Evolutionary conservation across 2,888 invertebrate species (phyloP).

Genomic region (Dysmachus trigonus): DNA sequence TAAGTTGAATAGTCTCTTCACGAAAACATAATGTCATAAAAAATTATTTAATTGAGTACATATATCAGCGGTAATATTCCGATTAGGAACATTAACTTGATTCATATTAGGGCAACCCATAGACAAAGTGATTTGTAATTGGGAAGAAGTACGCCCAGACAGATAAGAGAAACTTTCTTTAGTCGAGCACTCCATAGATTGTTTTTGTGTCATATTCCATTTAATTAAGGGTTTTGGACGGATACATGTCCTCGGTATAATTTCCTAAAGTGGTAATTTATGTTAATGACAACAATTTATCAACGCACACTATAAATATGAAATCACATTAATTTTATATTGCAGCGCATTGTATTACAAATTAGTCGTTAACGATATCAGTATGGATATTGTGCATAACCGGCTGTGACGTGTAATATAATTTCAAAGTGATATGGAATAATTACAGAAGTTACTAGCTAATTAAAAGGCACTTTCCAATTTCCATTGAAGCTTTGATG

Average conservation of each 20-base stretch:
- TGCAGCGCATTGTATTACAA: not conserved
- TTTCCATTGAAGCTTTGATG: not conserved
- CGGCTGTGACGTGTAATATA: not conserved
- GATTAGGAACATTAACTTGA: not conserved
- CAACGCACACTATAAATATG: not conserved
- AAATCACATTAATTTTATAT: not conserved
- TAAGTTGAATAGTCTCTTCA: not conserved
- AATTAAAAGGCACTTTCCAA: not conserved
- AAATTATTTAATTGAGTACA: not conserved
- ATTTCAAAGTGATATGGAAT: not conserved
- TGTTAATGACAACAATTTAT: not conserved
- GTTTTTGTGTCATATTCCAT: not conserved
- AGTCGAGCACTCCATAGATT: not conserved
- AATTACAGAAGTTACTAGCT: not conserved
- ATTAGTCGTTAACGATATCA: not conserved
- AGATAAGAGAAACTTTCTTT: not conserved
- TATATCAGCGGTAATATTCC: not conserved
- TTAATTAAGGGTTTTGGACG: not conserved
- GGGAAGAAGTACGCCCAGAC: not conserved
- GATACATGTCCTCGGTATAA: not conserved
- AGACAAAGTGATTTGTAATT: not conserved
- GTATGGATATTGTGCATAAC: not conserved
- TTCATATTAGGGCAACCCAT: not conserved
- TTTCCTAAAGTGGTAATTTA: not conserved
- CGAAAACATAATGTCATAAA: not conserved